phyloP scores from a whole-genome alignment of 2,888 invertebrate species.

The Athrips mouffetella region DNA sequence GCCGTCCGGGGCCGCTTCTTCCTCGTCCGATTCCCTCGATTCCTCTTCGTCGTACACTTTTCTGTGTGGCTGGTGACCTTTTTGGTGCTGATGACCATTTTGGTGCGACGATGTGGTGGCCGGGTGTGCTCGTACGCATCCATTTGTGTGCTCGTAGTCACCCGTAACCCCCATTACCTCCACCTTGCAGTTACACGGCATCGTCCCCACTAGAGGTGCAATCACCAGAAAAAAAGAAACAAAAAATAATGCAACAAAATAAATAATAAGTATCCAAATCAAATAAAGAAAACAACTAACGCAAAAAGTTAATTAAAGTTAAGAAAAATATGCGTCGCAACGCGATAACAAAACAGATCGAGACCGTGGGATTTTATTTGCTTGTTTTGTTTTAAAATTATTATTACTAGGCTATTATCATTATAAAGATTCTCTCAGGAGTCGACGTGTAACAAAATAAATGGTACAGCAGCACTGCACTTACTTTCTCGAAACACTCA shows the following conservation, averaged over 20 bases:
- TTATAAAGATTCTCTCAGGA: too few species aligned
- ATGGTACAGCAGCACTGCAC: too few species aligned
- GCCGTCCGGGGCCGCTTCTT: constrained; percentile 13
- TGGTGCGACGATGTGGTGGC: neutral
- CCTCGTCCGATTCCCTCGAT: neutral
- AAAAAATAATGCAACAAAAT: constrained; percentile 13
- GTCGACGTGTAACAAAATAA: too few species aligned
- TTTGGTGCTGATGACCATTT: constrained; percentile 15
- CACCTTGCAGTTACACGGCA: constrained; percentile 51
- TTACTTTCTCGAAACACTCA: too few species aligned
- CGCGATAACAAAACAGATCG: too few species aligned
- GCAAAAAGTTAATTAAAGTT: neutral
- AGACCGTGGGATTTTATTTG: too few species aligned
- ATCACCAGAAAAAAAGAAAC: constrained; percentile 18
- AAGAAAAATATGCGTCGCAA: too few species aligned
- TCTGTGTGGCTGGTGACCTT: constrained; percentile 46
- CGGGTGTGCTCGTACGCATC: constrained; percentile 28
- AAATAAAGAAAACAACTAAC: constrained; percentile 8
- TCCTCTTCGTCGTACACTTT: constrained; percentile 42
- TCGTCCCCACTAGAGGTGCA: constrained; percentile 20
- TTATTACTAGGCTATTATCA: too few species aligned
- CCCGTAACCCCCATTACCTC: constrained; percentile 26
- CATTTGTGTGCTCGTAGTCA: constrained; percentile 34
- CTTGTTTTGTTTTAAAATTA: too few species aligned
- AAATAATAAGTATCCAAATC: neutral